Conservation (phyloP, 2,113 vertebrate species). For the Sapajus apella region DNA sequence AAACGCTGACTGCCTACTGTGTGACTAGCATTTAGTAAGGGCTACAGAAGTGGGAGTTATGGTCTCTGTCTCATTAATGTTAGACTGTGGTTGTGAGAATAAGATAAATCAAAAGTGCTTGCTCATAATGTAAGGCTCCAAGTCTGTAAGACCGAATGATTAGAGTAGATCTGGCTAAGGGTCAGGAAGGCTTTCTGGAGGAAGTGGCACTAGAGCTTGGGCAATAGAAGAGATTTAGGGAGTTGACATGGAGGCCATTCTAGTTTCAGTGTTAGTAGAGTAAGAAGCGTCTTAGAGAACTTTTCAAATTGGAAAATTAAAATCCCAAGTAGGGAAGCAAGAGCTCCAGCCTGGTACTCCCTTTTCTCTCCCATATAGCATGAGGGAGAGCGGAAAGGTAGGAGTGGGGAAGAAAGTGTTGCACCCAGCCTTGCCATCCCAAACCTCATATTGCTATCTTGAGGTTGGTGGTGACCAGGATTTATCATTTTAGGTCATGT, state of each 20-base stretch:
- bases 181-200: slow-evolving; percentile 10
- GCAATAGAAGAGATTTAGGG: not conserved
- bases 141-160: not conserved
- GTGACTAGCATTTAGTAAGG: not conserved
- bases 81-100: slow-evolving; percentile 2
- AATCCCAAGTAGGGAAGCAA: not conserved
- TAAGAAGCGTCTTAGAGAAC: not conserved
- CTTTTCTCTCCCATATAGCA: not conserved
- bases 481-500: slow-evolving; percentile 90
- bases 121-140: not conserved
- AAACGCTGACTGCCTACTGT: not conserved
- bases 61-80: not conserved
- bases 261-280: not conserved
- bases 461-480: slow-evolving; percentile 22
- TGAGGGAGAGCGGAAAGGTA: not conserved
- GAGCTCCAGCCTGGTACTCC: not conserved
- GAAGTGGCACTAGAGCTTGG: not conserved
- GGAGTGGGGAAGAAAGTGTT: not conserved
- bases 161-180: not conserved
- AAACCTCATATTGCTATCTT: not conserved
- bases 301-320: not conserved
- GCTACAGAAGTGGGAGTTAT: not conserved
- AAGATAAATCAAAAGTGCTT: not conserved
- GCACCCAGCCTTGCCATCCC: not conserved
- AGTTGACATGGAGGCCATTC: not conserved